Base-by-base conservation (phyloP, 2,888 invertebrate species). In the Plemyria rubiginata region DNA sequence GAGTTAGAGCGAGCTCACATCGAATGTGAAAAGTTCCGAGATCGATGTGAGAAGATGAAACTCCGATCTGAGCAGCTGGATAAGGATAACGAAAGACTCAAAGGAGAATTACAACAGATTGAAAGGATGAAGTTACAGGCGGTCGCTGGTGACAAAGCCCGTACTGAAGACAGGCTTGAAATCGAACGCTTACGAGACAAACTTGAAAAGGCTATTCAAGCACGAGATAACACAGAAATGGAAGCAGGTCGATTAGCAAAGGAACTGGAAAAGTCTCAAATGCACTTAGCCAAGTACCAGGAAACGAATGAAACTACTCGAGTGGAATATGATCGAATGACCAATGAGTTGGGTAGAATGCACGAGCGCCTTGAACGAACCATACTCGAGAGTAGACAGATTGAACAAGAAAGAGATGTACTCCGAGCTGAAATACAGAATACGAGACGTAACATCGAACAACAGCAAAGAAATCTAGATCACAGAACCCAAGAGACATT, bases 11-110 rank as follows among this genome's bases (percentile, higher is more conserved):
- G 97, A 50, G 96, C 97, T 71, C 96, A 97, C 79, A 97, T 98
- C 82, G 98, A 98, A 88, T 96, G 97, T 75, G 98, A 98, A 82
- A 98, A 98, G 90, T 95, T 97, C 68, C 94, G 97, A 74, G 98
- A 98, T 77, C 94, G 97, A 68, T 96, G 97, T 82, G 98, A 98
- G 80, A 97, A 97, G 88, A 89, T 97, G n/a, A 96, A 96, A 76
- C 84, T 94, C 60, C 94, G 95, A 70, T 93, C 95, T 56, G 96
- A 96, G 60, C 95, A 95, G 75, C 84, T 96, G 61, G 96, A 96
- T 76, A 95, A 95, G 73, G 93, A 93, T 69, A 93, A 93, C 65
- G 93, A 92, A 67, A 78, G 92, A 58, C 86, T 93, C 11, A 93
- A 93, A 73, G 86, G 87, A 48, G 93, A 93, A 68, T 69, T 93